Conservation (phyloP, 2,797 vertebrate genomes). For the Adelosebastes latens region DNA sequence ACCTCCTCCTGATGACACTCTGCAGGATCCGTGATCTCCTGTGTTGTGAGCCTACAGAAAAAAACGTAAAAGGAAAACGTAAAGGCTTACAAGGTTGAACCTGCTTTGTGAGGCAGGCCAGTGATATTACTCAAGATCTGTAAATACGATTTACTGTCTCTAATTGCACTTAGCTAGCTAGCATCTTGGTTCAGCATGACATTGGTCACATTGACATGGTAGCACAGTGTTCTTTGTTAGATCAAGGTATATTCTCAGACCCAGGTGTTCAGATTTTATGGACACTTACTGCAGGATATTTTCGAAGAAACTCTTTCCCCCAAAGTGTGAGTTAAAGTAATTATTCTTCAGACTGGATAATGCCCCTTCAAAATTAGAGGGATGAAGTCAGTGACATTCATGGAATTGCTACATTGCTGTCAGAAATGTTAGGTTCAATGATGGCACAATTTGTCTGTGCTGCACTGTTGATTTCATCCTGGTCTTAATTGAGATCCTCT, state of each 20-base stretch:
- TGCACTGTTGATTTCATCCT: background rate
- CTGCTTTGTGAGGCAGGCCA: background rate
- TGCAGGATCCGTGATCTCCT: background rate
- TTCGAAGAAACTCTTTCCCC: background rate
- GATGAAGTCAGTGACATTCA: background rate
- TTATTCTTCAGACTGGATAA: background rate
- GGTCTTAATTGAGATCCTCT: background rate
- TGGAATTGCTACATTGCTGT: background rate
- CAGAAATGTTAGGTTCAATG: background rate
- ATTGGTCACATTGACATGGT: background rate
- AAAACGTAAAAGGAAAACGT: background rate
- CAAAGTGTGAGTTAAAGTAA: background rate
- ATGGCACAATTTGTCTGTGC: background rate
- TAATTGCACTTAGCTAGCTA: background rate
- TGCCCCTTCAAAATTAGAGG: background rate
- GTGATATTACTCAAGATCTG: background rate
- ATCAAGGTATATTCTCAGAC: background rate
- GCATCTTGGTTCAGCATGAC: background rate
- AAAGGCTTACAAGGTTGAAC: background rate
- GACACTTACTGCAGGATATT: background rate
- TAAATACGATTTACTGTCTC: background rate
- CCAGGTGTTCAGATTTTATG: background rate
- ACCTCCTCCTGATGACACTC: background rate
- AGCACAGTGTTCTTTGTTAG: background rate
- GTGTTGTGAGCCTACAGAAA: background rate